phyloP scores from a whole-genome alignment of 2,888 invertebrate species.

The Diaphora mendica region DNA sequence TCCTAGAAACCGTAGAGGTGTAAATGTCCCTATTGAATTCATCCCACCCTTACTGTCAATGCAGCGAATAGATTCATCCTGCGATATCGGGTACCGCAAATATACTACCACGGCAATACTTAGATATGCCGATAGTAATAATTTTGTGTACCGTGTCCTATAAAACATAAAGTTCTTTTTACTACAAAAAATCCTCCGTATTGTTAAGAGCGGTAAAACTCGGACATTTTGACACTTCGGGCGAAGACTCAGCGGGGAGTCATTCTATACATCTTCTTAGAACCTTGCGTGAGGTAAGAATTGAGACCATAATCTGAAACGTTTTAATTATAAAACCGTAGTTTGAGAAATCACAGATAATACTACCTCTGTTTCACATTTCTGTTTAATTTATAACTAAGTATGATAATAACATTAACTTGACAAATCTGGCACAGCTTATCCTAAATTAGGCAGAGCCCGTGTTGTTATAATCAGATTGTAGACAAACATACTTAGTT shows the following conservation, averaged over 20 bases:
- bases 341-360: conserved; percentile 20
- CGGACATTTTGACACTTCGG: conserved; percentile 85
- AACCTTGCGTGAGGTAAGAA: conserved; percentile 78
- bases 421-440: neutral
- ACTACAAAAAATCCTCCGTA: conserved; percentile 24
- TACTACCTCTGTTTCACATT: neutral
- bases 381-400: neutral
- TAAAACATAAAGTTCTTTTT: conserved; percentile 34
- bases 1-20: conserved; percentile 73
- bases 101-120: conserved; percentile 42
- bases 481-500: no score
- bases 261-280: conserved; percentile 78
- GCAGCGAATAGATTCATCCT: conserved; percentile 71
- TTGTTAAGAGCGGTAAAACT: conserved; percentile 70
- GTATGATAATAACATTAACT: neutral
- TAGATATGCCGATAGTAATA: conserved; percentile 15
- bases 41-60: conserved; percentile 64
- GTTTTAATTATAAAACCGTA: conserved; percentile 70
- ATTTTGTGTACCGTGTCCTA: conserved; percentile 24
- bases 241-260: conserved; percentile 80
- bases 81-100: conserved; percentile 71
- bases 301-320: conserved; percentile 73
- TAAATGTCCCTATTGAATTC: conserved; percentile 72
- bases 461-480: neutral
- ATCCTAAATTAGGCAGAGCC: neutral